Conservation (phyloP, 2,113 vertebrate genomes). For the Anoura caudifer region DNA sequence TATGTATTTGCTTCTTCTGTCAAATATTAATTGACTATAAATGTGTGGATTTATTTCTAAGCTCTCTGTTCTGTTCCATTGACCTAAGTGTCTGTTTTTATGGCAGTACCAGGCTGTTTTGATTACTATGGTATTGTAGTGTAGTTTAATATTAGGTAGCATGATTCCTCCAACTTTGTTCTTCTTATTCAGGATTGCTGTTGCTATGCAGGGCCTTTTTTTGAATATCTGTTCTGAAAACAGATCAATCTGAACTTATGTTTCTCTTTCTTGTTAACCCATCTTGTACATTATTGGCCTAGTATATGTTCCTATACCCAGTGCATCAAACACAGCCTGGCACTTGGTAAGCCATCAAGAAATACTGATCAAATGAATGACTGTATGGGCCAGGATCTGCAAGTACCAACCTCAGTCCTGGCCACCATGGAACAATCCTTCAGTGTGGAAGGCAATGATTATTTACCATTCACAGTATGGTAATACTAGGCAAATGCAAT, state of each 20-base stretch:
- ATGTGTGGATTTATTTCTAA: no score
- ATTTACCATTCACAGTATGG: background rate
- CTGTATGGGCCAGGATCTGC: background rate
- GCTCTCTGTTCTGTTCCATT: no score
- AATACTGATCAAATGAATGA: background rate
- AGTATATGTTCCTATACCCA: background rate
- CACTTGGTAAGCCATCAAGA: background rate
- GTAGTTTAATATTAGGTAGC: no score
- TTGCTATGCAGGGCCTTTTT: background rate
- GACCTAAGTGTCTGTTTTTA: no score
- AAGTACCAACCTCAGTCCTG: background rate
- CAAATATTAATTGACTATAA: no score
- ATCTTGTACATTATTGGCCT: background rate
- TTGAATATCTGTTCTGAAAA: background rate
- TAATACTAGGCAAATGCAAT: background rate
- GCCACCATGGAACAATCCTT: background rate
- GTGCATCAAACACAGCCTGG: background rate
- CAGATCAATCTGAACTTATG: background rate
- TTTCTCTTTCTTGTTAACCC: background rate
- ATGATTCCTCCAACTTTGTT: no score
- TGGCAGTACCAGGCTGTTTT: no score
- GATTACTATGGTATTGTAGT: no score
- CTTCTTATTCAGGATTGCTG: no score
- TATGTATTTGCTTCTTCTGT: no score
- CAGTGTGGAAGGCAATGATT: background rate